phyloP scores from a whole-genome alignment of 1,140 invertebrate genomes.

The Patella vulgata region DNA sequence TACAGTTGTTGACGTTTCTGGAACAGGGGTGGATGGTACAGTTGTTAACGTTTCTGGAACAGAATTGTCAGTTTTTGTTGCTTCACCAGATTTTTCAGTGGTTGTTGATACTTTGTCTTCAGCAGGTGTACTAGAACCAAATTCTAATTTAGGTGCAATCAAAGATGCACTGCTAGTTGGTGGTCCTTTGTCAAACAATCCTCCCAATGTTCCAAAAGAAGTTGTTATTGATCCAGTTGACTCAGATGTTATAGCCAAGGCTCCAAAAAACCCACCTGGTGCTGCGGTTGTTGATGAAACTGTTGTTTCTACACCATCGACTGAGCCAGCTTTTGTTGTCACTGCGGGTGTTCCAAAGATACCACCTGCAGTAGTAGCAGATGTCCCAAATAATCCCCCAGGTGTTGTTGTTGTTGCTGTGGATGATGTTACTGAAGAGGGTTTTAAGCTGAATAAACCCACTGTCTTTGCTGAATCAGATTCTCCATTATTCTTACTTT shows the following conservation, averaged over 20 bases:
- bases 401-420: conserved; percentile 7
- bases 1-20: too few species aligned
- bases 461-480: conserved; percentile 12
- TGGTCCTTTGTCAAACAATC: conserved; percentile 14
- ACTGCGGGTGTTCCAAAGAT: conserved; percentile 19
- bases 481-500: conserved; percentile 29
- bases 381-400: neutral
- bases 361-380: neutral
- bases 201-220: conserved; percentile 1
- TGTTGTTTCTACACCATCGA: conserved; percentile 9
- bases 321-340: conserved; percentile 1
- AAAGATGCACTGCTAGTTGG: conserved; percentile 11
- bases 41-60: too few species aligned
- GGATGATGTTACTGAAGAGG: conserved; percentile 7
- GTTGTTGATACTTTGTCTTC: neutral
- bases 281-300: conserved; percentile 10
- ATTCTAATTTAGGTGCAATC: too few species aligned
- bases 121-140: neutral
- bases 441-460: conserved; percentile 5
- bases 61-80: too few species aligned
- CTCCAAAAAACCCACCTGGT: conserved; percentile 26
- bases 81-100: neutral
- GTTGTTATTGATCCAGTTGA: conserved; percentile 10
- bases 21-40: too few species aligned
- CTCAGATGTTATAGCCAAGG: neutral